Evolutionary conservation across 2,888 invertebrate genomes (phyloP).

Genomic region (Noctua fimbriata): DNA sequence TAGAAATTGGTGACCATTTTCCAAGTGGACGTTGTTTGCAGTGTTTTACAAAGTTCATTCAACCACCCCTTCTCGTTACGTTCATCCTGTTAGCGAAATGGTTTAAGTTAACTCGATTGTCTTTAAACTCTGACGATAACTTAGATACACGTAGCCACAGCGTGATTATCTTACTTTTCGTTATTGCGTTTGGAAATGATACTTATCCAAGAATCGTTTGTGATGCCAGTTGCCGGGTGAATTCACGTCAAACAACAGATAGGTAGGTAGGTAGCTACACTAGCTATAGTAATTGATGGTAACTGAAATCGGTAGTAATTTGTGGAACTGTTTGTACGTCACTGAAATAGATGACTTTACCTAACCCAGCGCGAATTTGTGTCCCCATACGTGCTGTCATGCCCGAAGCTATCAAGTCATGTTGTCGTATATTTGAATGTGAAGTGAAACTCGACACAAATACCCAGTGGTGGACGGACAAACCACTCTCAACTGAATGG

Average conservation of each 20-base stretch:
- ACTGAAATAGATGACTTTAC: slow-evolving; percentile 34
- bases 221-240: slow-evolving; percentile 9
- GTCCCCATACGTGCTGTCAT: slow-evolving; percentile 29
- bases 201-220: slow-evolving; percentile 44
- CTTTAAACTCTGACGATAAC: slow-evolving; percentile 62
- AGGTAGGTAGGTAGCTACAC: background rate
- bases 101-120: slow-evolving; percentile 63
- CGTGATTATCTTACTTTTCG: slow-evolving; percentile 54
- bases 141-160: slow-evolving; percentile 45
- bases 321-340: slow-evolving; percentile 22
- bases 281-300: slow-evolving; percentile 29
- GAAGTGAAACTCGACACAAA: slow-evolving; percentile 60
- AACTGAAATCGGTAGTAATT: slow-evolving; percentile 53
- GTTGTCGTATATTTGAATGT: slow-evolving; percentile 50
- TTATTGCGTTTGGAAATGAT: slow-evolving; percentile 55
- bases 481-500: slow-evolving; percentile 61
- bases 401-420: slow-evolving; percentile 33
- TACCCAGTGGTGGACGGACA: slow-evolving; percentile 42
- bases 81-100: slow-evolving; percentile 57
- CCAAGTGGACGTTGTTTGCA: slow-evolving; percentile 58
- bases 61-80: slow-evolving; percentile 53
- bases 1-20: slow-evolving; percentile 57
- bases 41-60: slow-evolving; percentile 58
- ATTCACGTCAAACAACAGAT: slow-evolving; percentile 17
- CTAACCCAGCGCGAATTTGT: slow-evolving; percentile 25